Percentiles rank a stretch among this genome's conserved stretches.
These are phyloP conservation scores for Eupithecia subumbrata DNA, from an alignment of 2,888 invertebrate genomes.

Conservation along the genomic window DNA sequence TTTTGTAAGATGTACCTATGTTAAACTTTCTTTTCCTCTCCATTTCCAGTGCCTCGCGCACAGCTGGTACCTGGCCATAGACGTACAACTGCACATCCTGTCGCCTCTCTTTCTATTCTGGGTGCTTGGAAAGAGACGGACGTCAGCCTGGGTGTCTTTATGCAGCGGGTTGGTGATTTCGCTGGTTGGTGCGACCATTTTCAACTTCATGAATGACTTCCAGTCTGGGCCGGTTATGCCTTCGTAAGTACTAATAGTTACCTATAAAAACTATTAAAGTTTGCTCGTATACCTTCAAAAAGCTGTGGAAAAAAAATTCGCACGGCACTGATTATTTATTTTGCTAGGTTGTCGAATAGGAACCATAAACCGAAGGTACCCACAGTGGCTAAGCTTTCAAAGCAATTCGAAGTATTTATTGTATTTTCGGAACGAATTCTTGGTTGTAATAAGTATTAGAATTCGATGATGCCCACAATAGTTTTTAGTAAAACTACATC, in stretches of 20 bases:
- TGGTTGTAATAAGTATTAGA: too few relatives aligned
- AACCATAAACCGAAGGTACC: too few relatives aligned
- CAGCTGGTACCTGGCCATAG: slow-evolving; percentile 71
- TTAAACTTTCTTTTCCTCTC: too few relatives aligned
- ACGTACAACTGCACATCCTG: slow-evolving; percentile 67
- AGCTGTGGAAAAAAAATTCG: background rate
- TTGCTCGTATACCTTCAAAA: background rate
- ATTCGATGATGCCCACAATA: too few relatives aligned
- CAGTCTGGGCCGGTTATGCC: slow-evolving; percentile 49
- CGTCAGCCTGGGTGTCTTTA: slow-evolving; percentile 58
- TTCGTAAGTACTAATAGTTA: slow-evolving; percentile 50
- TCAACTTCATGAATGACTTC: slow-evolving; percentile 57
- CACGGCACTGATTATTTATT: background rate
- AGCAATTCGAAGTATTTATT: too few relatives aligned
- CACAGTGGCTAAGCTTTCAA: too few relatives aligned
- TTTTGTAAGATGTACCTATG: too few relatives aligned
- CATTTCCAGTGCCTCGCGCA: slow-evolving; percentile 63
- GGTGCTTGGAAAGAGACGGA: slow-evolving; percentile 54
- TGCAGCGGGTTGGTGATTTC: slow-evolving; percentile 46
- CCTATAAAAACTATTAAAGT: background rate
- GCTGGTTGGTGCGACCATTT: slow-evolving; percentile 53
- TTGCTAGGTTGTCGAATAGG: background rate
- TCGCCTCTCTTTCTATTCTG: slow-evolving; percentile 67
- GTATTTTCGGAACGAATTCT: too few relatives aligned
- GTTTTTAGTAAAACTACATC: too few relatives aligned